Evolutionary conservation across 2,797 vertebrate species (phyloP).

Genomic region (Heteromormyrus szaboi): DNA sequence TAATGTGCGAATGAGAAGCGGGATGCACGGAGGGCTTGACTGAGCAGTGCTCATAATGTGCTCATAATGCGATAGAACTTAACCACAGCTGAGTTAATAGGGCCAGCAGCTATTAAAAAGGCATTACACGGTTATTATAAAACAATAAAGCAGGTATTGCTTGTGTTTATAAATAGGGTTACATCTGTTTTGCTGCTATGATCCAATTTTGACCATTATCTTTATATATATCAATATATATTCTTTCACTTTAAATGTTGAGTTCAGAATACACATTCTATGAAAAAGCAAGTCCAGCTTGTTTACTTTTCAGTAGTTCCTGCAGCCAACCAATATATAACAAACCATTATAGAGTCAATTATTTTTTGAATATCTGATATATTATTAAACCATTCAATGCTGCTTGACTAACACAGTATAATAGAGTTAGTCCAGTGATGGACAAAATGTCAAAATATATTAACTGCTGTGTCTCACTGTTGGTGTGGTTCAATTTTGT

Average conservation of each 20-base stretch:
- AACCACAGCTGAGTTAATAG: constrained; percentile 62
- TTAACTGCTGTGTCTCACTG: background rate
- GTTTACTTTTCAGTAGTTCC: constrained; percentile 81
- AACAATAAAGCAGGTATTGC: constrained; percentile 6
- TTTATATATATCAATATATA: background rate
- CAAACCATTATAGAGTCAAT: background rate
- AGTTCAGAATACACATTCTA: constrained; percentile 25
- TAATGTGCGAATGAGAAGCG: constrained; percentile 16
- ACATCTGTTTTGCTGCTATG: background rate
- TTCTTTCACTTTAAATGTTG: background rate
- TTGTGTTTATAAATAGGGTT: background rate
- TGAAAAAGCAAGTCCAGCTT: constrained; percentile 85
- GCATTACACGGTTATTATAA: background rate
- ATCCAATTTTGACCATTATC: background rate
- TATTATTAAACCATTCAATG: background rate
- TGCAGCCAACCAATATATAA: constrained; percentile 48
- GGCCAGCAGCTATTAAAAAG: constrained; percentile 65
- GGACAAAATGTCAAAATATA: background rate
- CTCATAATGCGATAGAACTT: constrained; percentile 64
- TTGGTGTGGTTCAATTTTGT: constrained; percentile 1
- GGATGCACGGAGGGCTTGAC: background rate
- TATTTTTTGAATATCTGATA: background rate
- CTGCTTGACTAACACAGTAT: background rate
- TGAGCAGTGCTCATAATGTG: constrained; percentile 36
- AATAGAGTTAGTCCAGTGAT: background rate